phyloP scores from a whole-genome alignment of 2,797 vertebrate species.

The Danio albolineatus region DNA sequence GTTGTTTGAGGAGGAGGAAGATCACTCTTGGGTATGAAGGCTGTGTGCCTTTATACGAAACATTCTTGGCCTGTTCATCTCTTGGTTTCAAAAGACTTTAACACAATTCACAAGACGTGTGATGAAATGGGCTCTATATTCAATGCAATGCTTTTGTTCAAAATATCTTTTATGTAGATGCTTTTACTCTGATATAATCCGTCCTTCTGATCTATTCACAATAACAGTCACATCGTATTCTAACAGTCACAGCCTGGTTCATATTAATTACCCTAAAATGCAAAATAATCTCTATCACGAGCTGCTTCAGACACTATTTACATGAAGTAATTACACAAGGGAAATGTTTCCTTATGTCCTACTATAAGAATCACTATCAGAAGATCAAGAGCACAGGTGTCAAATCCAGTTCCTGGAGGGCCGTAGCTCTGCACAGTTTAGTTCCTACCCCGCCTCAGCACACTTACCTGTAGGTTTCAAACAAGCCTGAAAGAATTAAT shows the following conservation, averaged over 20 bases:
- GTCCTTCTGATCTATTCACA: neutral
- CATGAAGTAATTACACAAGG: neutral
- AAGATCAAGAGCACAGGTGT: neutral
- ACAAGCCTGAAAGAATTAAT: no score
- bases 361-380: neutral
- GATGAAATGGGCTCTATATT: constrained; percentile 20
- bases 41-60: constrained; percentile 55
- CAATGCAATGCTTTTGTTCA: neutral
- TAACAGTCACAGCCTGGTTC: constrained; percentile 4
- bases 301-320: neutral
- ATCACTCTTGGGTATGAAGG: constrained; percentile 52
- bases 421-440: no score
- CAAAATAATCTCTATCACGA: neutral
- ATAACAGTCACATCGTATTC: neutral
- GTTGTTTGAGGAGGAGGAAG: constrained; percentile 53
- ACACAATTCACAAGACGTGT: neutral
- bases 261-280: neutral
- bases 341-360: constrained; percentile 3
- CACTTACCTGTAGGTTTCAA: no score
- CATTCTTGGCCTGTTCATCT: constrained; percentile 48
- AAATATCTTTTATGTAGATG: neutral
- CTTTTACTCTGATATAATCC: constrained; percentile 6
- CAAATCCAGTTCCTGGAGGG: no score
- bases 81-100: constrained; percentile 8
- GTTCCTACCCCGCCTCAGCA: no score